Evolutionary conservation across 2,113 vertebrate genomes (phyloP).

Genomic region (Equus quagga): DNA sequence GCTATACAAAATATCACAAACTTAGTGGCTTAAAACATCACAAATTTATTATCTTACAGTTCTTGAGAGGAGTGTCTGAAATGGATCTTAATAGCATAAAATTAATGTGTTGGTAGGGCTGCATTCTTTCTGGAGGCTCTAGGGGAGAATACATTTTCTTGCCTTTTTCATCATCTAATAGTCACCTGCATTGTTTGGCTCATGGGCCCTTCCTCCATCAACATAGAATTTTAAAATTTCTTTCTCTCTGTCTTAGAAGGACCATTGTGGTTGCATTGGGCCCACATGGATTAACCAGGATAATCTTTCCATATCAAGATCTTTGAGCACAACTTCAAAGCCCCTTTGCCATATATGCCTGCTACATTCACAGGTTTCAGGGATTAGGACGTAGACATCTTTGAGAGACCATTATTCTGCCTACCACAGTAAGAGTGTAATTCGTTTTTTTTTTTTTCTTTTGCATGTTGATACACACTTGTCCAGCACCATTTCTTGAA

Average conservation of each 20-base stretch:
- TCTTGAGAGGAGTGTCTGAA: background rate
- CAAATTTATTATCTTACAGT: background rate
- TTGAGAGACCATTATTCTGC: background rate
- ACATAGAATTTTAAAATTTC: background rate
- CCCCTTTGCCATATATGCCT: background rate
- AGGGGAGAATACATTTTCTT: background rate
- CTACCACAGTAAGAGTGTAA: background rate
- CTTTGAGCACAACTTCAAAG: background rate
- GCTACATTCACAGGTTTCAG: background rate
- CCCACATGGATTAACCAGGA: background rate
- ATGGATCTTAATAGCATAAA: background rate
- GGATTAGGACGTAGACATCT: background rate
- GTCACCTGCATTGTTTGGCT: background rate
- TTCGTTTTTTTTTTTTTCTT: background rate
- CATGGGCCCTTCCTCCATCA: background rate
- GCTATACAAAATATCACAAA: background rate
- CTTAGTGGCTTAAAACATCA: background rate
- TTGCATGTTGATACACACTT: background rate
- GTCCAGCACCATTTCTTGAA: background rate
- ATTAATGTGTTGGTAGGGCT: too few species aligned
- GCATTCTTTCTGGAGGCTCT: background rate
- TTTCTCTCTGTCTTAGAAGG: background rate
- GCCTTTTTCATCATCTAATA: background rate
- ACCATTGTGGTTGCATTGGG: background rate
- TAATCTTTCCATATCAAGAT: background rate